Conservation (phyloP, 2,113 vertebrate species). For the Anguilla japonica region DNA sequence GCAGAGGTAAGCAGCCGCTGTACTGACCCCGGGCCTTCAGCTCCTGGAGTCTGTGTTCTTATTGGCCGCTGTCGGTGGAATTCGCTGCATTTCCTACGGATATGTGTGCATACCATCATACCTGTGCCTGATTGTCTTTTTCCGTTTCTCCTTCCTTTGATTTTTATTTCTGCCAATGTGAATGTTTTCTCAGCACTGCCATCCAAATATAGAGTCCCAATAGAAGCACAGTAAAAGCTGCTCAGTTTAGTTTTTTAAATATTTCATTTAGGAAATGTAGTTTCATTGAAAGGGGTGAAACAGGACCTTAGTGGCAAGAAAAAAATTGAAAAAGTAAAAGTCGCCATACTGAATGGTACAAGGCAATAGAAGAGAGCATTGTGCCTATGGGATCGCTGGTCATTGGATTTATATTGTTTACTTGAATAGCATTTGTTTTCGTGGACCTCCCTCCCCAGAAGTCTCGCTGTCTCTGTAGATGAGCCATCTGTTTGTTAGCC, state of each 20-base stretch:
- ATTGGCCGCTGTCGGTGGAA: background rate
- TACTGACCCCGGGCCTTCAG: background rate
- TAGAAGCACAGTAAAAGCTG: background rate
- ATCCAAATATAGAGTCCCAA: background rate
- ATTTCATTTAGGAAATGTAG: background rate
- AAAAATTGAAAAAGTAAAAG: background rate
- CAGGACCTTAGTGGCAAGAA: background rate
- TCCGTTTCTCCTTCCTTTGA: background rate
- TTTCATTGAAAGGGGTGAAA: background rate
- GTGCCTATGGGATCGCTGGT: slow-evolving; percentile 34
- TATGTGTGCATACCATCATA: slow-evolving; percentile 1
- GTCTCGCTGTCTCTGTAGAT: slow-evolving; percentile 66
- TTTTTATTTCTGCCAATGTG: slow-evolving; percentile 1
- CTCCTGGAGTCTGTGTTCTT: slow-evolving; percentile 10
- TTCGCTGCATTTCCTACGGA: slow-evolving; percentile 10
- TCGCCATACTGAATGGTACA: background rate
- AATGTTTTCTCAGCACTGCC: background rate
- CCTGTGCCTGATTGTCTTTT: background rate
- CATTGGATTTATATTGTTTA: slow-evolving; percentile 47
- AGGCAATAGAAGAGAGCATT: background rate
- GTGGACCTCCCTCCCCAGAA: slow-evolving; percentile 68
- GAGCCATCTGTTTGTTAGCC: slow-evolving; percentile 75
- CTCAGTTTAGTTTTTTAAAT: background rate
- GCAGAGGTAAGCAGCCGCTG: slow-evolving; percentile 43
- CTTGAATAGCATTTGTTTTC: slow-evolving; percentile 71